phyloP scores from a whole-genome alignment of 1,140 invertebrate species.

The Lepidotrigona ventralis region DNA sequence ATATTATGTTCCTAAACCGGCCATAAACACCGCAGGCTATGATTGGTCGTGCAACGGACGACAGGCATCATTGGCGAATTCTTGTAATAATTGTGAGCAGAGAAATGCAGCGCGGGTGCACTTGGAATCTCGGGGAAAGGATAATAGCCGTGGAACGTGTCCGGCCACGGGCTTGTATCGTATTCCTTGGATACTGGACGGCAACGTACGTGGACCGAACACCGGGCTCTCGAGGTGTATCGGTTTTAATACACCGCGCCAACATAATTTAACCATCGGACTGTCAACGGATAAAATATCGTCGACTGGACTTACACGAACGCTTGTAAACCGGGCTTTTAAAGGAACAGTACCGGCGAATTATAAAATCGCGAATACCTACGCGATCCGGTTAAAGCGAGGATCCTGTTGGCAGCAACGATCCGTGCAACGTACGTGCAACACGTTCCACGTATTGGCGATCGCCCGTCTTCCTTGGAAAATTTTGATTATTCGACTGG shows the following conservation, averaged over 20 bases:
- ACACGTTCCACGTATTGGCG: too few species aligned
- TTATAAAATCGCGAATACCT: slow-evolving; percentile 27
- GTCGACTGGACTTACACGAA: slow-evolving; percentile 1
- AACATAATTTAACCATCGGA: slow-evolving; percentile 47
- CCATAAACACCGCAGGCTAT: not conserved
- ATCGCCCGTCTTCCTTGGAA: not conserved
- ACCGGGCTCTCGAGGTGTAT: slow-evolving; percentile 14
- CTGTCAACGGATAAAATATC: slow-evolving; percentile 35
- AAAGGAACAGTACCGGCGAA: slow-evolving; percentile 17
- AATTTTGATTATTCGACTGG: not conserved
- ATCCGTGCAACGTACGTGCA: not conserved
- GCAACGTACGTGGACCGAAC: not conserved
- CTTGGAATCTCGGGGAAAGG: slow-evolving; percentile 41
- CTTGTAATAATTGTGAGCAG: slow-evolving; percentile 42
- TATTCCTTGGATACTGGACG: not conserved
- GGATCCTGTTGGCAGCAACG: not conserved
- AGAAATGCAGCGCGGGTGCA: slow-evolving; percentile 23
- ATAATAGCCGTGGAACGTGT: slow-evolving; percentile 54
- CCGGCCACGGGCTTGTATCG: slow-evolving; percentile 28
- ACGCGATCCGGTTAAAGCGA: not conserved
- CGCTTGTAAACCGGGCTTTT: slow-evolving; percentile 20
- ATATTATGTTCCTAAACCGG: not conserved
- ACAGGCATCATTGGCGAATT: slow-evolving; percentile 19
- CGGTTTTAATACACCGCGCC: slow-evolving; percentile 54
- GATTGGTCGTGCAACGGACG: not conserved